These are phyloP conservation scores for Ctenicera cuprea DNA, from an alignment of 2,888 invertebrate species.

Conservation along the genomic window DNA sequence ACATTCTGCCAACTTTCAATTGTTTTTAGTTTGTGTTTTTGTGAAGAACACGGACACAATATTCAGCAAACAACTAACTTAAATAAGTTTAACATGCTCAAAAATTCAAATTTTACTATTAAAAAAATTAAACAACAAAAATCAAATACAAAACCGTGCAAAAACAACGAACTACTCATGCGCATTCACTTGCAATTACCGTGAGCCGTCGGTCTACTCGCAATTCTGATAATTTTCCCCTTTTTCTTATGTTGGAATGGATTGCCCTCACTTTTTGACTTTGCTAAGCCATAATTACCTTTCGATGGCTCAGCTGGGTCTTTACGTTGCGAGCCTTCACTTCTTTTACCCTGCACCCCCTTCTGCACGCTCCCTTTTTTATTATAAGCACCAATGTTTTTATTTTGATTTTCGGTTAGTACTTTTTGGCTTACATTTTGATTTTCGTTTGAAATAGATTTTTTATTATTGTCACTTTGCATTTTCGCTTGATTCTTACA, in stretches of 20 bases:
- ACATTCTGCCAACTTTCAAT: no score
- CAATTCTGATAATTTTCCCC: slow-evolving; percentile 69
- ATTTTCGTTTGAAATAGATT: slow-evolving; percentile 3
- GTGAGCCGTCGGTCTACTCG: slow-evolving; percentile 64
- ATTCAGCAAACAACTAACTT: no score
- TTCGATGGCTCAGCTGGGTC: not conserved
- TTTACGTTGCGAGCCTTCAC: slow-evolving; percentile 23
- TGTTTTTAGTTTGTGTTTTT: not conserved
- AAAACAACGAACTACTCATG: slow-evolving; percentile 35
- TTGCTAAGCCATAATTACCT: slow-evolving; percentile 65
- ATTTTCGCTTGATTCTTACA: slow-evolving; percentile 51
- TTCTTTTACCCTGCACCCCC: slow-evolving; percentile 15
- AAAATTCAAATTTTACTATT: no score
- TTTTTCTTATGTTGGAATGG: slow-evolving; percentile 69
- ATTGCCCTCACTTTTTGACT: slow-evolving; percentile 71
- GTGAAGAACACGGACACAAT: no score
- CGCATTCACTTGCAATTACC: slow-evolving; percentile 62
- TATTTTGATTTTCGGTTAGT: slow-evolving; percentile 24
- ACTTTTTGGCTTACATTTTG: not conserved
- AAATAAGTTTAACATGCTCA: no score
- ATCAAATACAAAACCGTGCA: not conserved
- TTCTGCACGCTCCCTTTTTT: slow-evolving; percentile 33
- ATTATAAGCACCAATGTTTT: slow-evolving; percentile 42
- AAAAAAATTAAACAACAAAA: no score
- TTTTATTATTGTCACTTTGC: slow-evolving; percentile 22